Conservation (phyloP, 2,888 invertebrate species). For the Polylopha cassiicola region DNA sequence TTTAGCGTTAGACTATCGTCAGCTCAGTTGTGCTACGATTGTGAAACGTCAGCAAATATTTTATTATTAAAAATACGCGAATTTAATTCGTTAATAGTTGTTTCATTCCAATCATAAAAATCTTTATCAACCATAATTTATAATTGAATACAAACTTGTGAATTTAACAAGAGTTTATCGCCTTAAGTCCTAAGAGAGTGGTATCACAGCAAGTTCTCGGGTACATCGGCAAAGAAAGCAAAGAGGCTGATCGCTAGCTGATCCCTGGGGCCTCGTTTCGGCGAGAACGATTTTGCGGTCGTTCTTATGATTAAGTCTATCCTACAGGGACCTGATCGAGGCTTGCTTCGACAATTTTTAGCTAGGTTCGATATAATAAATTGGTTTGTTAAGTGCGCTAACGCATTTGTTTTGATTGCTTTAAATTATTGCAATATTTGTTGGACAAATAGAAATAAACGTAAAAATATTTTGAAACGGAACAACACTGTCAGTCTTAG, state of each 20-base stretch:
- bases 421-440: slow-evolving; percentile 15
- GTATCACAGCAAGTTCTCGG: slow-evolving; percentile 20
- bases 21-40: slow-evolving; percentile 14
- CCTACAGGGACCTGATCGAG: slow-evolving; percentile 60
- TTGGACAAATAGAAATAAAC: not conserved
- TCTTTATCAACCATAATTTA: no score
- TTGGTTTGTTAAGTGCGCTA: slow-evolving; percentile 29
- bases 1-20: no score
- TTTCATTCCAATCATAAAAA: slow-evolving; percentile 3
- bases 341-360: slow-evolving; percentile 42
- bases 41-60: not conserved
- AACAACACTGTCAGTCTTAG: no score
- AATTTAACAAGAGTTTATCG: slow-evolving; percentile 4
- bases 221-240: slow-evolving; percentile 37
- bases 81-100: no score
- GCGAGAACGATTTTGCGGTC: slow-evolving; percentile 67
- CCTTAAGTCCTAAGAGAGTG: slow-evolving; percentile 13
- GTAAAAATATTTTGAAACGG: no score
- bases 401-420: slow-evolving; percentile 17
- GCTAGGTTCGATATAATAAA: slow-evolving; percentile 34
- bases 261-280: slow-evolving; percentile 67
- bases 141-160: no score
- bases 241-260: slow-evolving; percentile 53
- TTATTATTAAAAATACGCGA: not conserved
- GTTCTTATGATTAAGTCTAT: slow-evolving; percentile 74